Evolutionary conservation across 2,113 vertebrate genomes (phyloP).

Genomic region (Otis tarda): DNA sequence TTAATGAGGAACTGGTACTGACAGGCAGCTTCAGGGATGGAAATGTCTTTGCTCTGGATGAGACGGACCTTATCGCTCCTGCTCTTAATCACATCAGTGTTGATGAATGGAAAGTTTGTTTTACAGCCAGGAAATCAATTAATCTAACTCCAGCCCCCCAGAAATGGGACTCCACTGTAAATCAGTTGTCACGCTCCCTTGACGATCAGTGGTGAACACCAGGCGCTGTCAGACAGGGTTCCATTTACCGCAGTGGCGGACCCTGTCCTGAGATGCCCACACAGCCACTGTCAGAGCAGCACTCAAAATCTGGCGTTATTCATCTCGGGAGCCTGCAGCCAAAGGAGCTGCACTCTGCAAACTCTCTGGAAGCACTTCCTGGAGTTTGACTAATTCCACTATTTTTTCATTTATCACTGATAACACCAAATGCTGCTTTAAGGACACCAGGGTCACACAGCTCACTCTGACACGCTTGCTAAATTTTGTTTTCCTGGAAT

Average conservation of each 20-base stretch:
- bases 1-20: background rate
- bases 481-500: constrained; percentile 23
- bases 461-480: background rate
- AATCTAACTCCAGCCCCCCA: background rate
- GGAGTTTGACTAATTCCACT: background rate
- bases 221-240: background rate
- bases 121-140: background rate
- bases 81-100: background rate
- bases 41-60: background rate
- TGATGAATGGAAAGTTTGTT: background rate
- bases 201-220: background rate
- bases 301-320: background rate
- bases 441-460: background rate
- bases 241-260: background rate
- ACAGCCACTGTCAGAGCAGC: background rate
- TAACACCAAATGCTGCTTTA: background rate
- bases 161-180: background rate
- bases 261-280: background rate
- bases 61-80: background rate
- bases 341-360: accelerated
- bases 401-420: background rate
- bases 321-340: background rate
- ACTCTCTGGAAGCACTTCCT: background rate
- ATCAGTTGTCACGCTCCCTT: background rate
- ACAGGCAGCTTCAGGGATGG: background rate